Base-by-base conservation (phyloP, 2,797 vertebrate species). In the Syngnathus acus region DNA sequence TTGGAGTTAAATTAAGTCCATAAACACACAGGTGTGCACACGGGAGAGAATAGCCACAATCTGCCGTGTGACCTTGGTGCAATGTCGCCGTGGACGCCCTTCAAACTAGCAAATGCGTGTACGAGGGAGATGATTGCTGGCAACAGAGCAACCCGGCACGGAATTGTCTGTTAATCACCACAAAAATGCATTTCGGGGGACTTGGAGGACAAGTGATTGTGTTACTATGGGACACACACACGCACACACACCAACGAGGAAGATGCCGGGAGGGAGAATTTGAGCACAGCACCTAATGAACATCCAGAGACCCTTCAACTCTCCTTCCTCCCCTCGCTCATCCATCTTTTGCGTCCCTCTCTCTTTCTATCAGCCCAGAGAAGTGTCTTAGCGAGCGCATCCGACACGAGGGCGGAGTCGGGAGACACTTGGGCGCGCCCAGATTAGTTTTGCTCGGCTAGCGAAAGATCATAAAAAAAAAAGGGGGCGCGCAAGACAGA, bases 361-460 rank as follows among this genome's bases (percentile, higher is more conserved):
- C 75, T 77, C 80, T 70, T 74, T 78, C 82, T 69, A 65, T 4
- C 51, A 77, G 69, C 76, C 78, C 77, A 48, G 47, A 9, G 63
- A 64, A 37, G 63, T 19, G 47, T 32, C n/a, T 42, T 5, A 55
- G 47, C 17, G 7, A 40, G 64, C 19, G 38, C 13, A 10, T 23
- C 17, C 23, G 62, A 43, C 61, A 50, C 21, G 43, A 21, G 39
- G 39, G 65, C 37, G 64, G 64, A 54, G 64, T 42, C 50, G 39
- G 37, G 19, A 65, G 50, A 39, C 42, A 42, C 26, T 58, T 32
- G 26, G 13, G 65, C 7, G n/a, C 71, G 26, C 78, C 78, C 69
- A 90, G 91, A 92, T 92, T 91, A 92, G 90, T 90, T 88, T 88
- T 90, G 90, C 88, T 91, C 84, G 82, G 86, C 86, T 89, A 87